Percentiles rank a stretch among this genome's conserved stretches.
Conservation (phyloP, 2,888 invertebrate genomes). For the Meghimatium bilineatum region DNA sequence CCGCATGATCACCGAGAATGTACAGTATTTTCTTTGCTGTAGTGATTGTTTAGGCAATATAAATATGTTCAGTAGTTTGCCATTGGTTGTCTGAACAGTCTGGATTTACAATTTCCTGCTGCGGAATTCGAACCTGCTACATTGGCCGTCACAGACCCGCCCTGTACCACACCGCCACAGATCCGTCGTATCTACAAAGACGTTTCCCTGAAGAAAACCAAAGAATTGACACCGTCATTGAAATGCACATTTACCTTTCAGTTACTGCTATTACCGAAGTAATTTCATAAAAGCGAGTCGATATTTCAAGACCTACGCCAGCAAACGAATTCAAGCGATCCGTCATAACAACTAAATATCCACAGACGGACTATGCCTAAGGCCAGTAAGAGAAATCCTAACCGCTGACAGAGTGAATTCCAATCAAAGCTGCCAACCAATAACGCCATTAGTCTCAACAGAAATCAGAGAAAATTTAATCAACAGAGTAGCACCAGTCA, state of each 20-base stretch:
- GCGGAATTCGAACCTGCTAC: too few relatives aligned
- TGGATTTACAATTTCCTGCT: too few relatives aligned
- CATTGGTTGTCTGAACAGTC: too few relatives aligned
- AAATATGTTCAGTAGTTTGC: too few relatives aligned
- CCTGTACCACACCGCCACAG: too few relatives aligned
- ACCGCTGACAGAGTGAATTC: constrained; percentile 49
- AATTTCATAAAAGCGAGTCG: not conserved
- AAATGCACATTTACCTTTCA: not conserved
- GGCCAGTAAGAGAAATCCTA: constrained; percentile 20
- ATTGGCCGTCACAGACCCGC: too few relatives aligned
- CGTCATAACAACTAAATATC: not conserved
- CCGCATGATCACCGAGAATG: too few relatives aligned
- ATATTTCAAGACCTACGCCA: not conserved
- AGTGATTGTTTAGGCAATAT: too few relatives aligned
- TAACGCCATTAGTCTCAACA: constrained; percentile 45
- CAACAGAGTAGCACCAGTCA: constrained; percentile 18
- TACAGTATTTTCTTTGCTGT: too few relatives aligned
- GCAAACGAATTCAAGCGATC: not conserved
- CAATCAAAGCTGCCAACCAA: constrained; percentile 47
- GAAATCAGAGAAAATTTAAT: constrained; percentile 47
- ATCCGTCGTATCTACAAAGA: too few relatives aligned
- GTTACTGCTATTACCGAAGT: not conserved
- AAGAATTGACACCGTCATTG: too few relatives aligned
- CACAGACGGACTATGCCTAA: constrained; percentile 5
- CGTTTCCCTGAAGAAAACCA: too few relatives aligned